Conservation (phyloP, 1,140 invertebrate genomes). For the Lepidurus couesii region DNA sequence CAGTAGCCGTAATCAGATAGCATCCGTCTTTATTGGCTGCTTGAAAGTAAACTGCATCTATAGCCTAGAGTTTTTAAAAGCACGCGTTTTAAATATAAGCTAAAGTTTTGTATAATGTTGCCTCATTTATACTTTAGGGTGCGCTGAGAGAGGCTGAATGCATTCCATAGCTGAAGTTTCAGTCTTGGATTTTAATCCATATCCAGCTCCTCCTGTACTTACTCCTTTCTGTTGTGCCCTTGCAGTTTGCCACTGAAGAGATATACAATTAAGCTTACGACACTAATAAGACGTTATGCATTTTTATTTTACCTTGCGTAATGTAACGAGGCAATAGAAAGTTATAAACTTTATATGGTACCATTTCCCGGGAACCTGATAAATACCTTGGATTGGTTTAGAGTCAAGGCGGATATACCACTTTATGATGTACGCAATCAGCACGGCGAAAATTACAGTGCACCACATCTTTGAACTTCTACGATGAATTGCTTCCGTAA, state of each 20-base stretch:
- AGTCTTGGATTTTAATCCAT: conserved; percentile 48
- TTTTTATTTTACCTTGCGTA: conserved; percentile 48
- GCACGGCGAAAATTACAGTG: not conserved
- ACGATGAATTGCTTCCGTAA: not conserved
- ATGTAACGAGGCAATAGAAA: conserved; percentile 51
- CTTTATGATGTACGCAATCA: conserved; percentile 24
- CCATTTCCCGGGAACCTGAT: conserved; percentile 55
- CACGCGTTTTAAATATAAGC: not conserved
- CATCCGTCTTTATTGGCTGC: conserved; percentile 48
- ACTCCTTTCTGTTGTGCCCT: conserved; percentile 30
- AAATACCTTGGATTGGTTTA: conserved; percentile 53
- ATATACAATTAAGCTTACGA: not conserved
- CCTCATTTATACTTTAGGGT: conserved; percentile 43
- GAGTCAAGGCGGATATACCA: conserved; percentile 40
- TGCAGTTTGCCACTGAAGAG: conserved; percentile 33
- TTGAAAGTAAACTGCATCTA: conserved; percentile 58
- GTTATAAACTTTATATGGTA: conserved; percentile 56
- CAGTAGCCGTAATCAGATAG: conserved; percentile 50
- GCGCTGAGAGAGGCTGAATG: conserved; percentile 53
- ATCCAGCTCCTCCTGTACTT: conserved; percentile 43
- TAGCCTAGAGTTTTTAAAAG: conserved; percentile 47
- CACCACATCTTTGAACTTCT: conserved; percentile 24
- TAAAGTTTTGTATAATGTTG: not conserved
- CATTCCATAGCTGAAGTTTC: conserved; percentile 52
- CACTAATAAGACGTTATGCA: not conserved